A percentile compares a stretch with the other conserved stretches of the same genome.
Evolutionary conservation across 2,113 vertebrate genomes (phyloP).

Genomic region (Centropristis striata): DNA sequence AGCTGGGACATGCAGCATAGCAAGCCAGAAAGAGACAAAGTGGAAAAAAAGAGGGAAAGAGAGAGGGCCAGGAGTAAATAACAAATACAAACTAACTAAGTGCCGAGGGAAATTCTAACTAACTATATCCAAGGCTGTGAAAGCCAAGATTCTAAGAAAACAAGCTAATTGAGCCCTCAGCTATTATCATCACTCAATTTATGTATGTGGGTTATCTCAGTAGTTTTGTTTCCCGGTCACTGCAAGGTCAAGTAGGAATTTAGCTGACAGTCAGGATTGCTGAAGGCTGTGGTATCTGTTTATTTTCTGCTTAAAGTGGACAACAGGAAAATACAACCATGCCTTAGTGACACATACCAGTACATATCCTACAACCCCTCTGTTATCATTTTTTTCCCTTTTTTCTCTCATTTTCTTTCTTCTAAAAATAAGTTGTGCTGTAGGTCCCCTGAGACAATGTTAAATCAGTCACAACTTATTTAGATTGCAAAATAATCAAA

Average conservation of each 20-base stretch:
- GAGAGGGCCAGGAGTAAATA: slow-evolving; percentile 11
- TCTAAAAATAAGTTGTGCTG: neutral
- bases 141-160: slow-evolving; percentile 32
- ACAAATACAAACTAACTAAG: slow-evolving; percentile 8
- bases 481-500: neutral
- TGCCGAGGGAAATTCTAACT: slow-evolving; percentile 15
- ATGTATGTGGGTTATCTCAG: neutral
- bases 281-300: neutral
- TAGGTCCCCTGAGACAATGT: neutral
- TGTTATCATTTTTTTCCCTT: too few species aligned
- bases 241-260: neutral
- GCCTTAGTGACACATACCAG: neutral
- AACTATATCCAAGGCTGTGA: slow-evolving; percentile 1
- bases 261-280: neutral
- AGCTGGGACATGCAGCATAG: slow-evolving; percentile 69
- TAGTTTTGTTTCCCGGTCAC: slow-evolving; percentile 19
- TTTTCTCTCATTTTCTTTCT: neutral
- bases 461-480: neutral
- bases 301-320: slow-evolving; percentile 11
- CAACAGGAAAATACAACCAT: neutral
- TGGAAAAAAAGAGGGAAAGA: neutral
- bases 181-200: slow-evolving; percentile 9
- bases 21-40: slow-evolving; percentile 6
- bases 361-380: neutral
- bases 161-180: slow-evolving; percentile 2